Evolutionary conservation across 2,888 invertebrate genomes (phyloP), one percentile per base, ranked within the genome.

Genomic region (Melinopterus prodromus): DNA sequence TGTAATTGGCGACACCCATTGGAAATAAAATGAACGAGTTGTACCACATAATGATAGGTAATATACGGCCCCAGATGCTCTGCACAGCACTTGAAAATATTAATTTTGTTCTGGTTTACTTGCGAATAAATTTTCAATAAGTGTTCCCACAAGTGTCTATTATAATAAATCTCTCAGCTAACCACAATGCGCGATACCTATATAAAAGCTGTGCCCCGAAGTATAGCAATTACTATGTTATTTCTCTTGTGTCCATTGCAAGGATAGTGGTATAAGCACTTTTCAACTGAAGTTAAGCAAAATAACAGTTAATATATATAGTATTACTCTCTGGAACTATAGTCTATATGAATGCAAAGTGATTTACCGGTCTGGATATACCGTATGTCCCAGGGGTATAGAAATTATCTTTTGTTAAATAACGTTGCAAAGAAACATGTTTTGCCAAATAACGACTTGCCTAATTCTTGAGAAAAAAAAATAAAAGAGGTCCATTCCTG

Each of bases 71-170:
- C 53, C 53, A 53, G 53, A 53, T 53, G 53, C 12, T 53, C 53
- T 53, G 53, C 12, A 53, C 9, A 9, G 53, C 53, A 53, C 53
- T 53, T 53, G 53, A 53, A 53, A 53, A 53, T 53, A 53, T 53
- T 53, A 53, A 53, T 53, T 53, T 53, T 6, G 53, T 12, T 2
- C 53, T 53, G 53, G 2, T 53, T 53, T 53, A 1, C 12, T 12
- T 12, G 53, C 12, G 53, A 53, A 53, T 53, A 53, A 53, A 53
- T 53, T 53, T 53, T 53, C 53, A 53, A 53, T 53, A 53, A 53
- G 53, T 53, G 53, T 53, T 53, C 53, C 53, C 53, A 53, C 53
- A 53, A 53, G 53, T 53, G 53, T 53, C 53, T 53, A 53, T 53
- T 53, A 53, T 53, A 53, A 53, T 53, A 53, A 53, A 53, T 53